A percentile compares a stretch with the other conserved stretches of the same genome.
Evolutionary conservation across 2,113 vertebrate species (phyloP).

Genomic region (Melanerpes aurifrons): DNA sequence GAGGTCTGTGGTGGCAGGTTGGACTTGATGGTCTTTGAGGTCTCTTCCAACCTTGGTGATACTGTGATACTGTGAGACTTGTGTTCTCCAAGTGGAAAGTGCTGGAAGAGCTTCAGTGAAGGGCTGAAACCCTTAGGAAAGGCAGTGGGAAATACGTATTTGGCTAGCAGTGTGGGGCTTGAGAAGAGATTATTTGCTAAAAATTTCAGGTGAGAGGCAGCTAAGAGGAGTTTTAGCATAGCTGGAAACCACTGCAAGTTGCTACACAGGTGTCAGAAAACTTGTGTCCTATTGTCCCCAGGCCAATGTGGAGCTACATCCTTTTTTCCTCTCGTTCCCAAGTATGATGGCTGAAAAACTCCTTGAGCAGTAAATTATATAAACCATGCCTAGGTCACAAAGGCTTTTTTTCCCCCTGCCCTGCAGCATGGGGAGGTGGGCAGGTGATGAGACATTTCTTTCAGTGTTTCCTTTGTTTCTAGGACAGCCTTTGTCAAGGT

Average conservation of each 20-base stretch:
- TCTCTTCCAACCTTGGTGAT: no score
- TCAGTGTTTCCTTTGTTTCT: slow-evolving; percentile 8
- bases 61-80: no score
- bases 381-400: background rate
- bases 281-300: background rate
- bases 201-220: background rate
- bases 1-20: no score
- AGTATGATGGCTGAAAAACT: background rate
- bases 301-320: background rate
- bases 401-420: background rate
- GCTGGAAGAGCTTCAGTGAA: background rate
- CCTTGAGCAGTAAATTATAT: background rate
- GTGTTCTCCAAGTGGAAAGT: background rate
- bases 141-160: background rate
- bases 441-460: background rate
- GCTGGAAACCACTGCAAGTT: background rate
- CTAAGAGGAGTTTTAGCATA: background rate
- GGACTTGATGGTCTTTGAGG: no score
- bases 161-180: background rate
- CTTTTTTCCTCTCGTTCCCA: background rate
- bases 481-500: background rate
- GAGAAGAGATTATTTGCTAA: background rate
- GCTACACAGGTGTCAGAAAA: background rate
- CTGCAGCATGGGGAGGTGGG: background rate
- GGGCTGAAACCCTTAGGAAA: background rate